Base-by-base conservation (phyloP, 2,797 vertebrate genomes). In the Danio jaintianensis region DNA sequence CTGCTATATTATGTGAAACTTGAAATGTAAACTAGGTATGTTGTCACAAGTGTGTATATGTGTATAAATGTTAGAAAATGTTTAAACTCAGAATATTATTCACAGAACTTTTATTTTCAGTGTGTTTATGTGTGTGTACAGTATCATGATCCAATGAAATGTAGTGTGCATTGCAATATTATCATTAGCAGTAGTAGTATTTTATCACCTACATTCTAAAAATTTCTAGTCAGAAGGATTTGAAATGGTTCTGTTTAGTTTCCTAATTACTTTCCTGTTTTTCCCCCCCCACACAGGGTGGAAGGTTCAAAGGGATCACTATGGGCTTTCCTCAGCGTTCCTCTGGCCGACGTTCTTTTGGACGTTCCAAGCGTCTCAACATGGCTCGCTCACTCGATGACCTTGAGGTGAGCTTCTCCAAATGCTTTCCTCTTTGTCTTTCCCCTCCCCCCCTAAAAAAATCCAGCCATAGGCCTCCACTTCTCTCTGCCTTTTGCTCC, bases 361-460 rank as follows among this genome's bases (percentile, higher is more conserved):
- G 96, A 83, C 95, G 97, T 79, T 95, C 96, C 5, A 97, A 96
- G 86, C 93, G 96, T 58, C 95, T 96, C 69, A 98, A 97, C 79
- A 88, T 98, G 89, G 97, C 98, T 2, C 96, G 97, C 53, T 99
- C 98, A 5, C 94, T 99, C 71, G 98, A 99, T 50, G 95, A 99
- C 88, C 93, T 99, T 11, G 97, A 98, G 96, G 98, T 99, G 95
- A 82, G 18, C 36, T 69, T 79, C 20, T 18, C n/a, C 42, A 18
- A 62, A 36, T 59, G n/a, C 18, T 47, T 18, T 1, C n/a, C 15
- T 68, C 20, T 71, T n/a, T 53, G 38, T 71, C 29, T n/a, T n/a
- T n/a, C n/a, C n/a, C n/a, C n/a, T n/a, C n/a, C n/a, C n/a, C n/a
- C n/a, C n/a, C n/a, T n/a, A 10, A 5, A 47, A 18, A 22, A 22